Conservation (phyloP, 2,888 invertebrate species). For the Allygus modestus region DNA sequence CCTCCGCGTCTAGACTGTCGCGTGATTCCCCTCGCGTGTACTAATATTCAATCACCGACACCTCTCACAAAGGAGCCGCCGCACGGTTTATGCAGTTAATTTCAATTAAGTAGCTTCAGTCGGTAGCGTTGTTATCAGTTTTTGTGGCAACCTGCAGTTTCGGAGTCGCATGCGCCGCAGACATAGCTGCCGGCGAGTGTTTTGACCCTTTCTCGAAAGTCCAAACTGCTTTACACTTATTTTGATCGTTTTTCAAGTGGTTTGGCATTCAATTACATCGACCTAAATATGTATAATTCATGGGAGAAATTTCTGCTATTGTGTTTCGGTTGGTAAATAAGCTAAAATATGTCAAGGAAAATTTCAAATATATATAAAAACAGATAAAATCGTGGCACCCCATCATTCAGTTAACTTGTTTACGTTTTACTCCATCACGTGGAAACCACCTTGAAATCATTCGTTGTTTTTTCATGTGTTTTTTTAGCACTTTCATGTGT, state of each 20-base stretch:
- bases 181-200: slow-evolving; percentile 3
- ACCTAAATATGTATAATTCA: no score
- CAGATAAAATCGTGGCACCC: no score
- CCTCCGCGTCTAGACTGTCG: slow-evolving; percentile 32
- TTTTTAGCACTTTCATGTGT: no score
- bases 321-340: no score
- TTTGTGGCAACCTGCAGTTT: slow-evolving; percentile 45
- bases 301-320: no score
- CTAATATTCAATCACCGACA: slow-evolving; percentile 52
- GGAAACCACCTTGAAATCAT: no score
- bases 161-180: slow-evolving; percentile 3
- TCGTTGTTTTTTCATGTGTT: no score
- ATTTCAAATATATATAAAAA: no score
- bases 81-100: slow-evolving; percentile 35
- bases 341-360: no score
- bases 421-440: no score
- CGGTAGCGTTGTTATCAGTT: slow-evolving; percentile 39
- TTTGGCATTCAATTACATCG: background rate
- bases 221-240: background rate
- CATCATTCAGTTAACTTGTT: no score
- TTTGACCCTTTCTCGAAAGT: slow-evolving; percentile 24
- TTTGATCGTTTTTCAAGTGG: background rate
- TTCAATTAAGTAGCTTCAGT: slow-evolving; percentile 39
- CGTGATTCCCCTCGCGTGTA: slow-evolving; percentile 38
- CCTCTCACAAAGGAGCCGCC: slow-evolving; percentile 39